phyloP scores from a whole-genome alignment of 2,797 vertebrate genomes.

The Morus bassanus region DNA sequence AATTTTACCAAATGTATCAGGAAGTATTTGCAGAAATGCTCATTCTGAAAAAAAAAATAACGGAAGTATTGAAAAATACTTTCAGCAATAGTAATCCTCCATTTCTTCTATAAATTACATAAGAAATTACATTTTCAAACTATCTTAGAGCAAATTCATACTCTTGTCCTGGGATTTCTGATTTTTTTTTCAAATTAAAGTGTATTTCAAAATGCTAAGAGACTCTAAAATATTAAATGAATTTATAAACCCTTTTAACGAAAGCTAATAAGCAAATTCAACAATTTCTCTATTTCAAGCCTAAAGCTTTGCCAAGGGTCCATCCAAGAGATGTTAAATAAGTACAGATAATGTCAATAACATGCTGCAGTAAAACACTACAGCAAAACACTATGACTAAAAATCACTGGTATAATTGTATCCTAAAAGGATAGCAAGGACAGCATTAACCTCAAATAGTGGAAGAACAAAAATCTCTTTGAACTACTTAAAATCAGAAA shows the following conservation, averaged over 20 bases:
- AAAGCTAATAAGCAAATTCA: not conserved
- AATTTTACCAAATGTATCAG: not conserved
- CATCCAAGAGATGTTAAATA: not conserved
- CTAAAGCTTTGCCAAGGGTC: not conserved
- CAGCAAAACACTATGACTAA: not conserved
- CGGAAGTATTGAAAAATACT: not conserved
- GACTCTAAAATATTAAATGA: not conserved
- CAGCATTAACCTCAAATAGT: not conserved
- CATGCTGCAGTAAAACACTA: not conserved
- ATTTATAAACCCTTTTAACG: not conserved
- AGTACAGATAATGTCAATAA: not conserved
- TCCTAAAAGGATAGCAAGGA: not conserved
- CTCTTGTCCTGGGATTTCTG: not conserved
- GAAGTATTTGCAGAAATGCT: not conserved
- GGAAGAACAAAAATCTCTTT: not conserved
- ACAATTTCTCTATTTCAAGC: not conserved
- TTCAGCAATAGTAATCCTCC: not conserved
- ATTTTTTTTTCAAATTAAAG: not conserved
- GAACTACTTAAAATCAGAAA: not conserved
- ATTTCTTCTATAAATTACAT: not conserved
- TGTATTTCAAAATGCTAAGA: not conserved
- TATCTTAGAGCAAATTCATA: not conserved
- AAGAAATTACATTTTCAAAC: not conserved
- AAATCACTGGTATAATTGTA: not conserved
- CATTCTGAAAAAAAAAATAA: not conserved